Percentiles rank a stretch among this genome's conserved stretches.
Evolutionary conservation across 1,140 invertebrate species (phyloP).

Genomic region (Andricus grossulariae): DNA sequence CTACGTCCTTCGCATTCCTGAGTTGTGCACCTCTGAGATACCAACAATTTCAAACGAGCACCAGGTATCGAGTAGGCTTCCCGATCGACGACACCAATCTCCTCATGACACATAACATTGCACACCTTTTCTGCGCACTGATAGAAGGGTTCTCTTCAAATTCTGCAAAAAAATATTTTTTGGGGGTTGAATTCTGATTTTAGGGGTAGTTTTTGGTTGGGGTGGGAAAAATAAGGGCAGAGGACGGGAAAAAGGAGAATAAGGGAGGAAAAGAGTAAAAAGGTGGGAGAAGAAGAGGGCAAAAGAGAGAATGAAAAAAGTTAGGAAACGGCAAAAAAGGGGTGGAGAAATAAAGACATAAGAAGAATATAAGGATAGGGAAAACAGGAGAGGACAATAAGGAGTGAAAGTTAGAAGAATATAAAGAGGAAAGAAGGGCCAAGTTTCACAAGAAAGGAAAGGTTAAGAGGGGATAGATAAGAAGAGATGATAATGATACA

Average conservation of each 20-base stretch:
- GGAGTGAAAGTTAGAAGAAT: too few relatives aligned
- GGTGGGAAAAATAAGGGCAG: neutral
- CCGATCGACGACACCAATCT: conserved; percentile 44
- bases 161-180: conserved; percentile 7
- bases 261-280: too few relatives aligned
- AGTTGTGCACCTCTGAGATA: conserved; percentile 38
- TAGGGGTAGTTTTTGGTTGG: neutral
- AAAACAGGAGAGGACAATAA: too few relatives aligned
- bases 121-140: conserved; percentile 18
- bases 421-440: too few relatives aligned
- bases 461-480: too few relatives aligned
- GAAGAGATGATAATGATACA: too few relatives aligned
- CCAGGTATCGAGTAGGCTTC: conserved; percentile 36
- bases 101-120: conserved; percentile 30
- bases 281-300: conserved; percentile 41
- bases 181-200: conserved; percentile 18
- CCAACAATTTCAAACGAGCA: conserved; percentile 28
- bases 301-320: too few relatives aligned
- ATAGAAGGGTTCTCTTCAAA: neutral
- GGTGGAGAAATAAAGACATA: too few relatives aligned
- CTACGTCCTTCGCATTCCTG: conserved; percentile 44
- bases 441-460: too few relatives aligned
- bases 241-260: conserved; percentile 33
- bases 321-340: too few relatives aligned
- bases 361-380: too few relatives aligned